phyloP scores from a whole-genome alignment of 2,888 invertebrate species.

The Aelia acuminata region DNA sequence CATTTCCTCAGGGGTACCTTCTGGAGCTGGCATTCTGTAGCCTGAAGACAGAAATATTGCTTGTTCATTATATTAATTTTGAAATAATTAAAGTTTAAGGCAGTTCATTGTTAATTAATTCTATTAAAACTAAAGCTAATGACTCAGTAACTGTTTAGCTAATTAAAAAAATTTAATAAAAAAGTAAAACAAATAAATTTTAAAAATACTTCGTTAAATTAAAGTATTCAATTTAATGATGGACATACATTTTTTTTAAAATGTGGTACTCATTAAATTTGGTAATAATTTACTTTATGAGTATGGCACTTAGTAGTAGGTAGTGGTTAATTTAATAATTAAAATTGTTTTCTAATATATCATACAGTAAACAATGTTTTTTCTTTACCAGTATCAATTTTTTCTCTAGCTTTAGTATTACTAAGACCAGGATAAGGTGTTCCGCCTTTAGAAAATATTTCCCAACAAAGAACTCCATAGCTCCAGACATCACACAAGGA shows the following conservation, averaged over 20 bases:
- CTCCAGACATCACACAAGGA: slow-evolving; percentile 97
- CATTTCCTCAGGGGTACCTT: slow-evolving; percentile 89
- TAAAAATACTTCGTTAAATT: too few relatives aligned
- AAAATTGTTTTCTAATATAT: too few relatives aligned
- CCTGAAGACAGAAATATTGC: slow-evolving; percentile 73
- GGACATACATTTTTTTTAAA: not conserved
- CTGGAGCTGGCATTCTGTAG: slow-evolving; percentile 93
- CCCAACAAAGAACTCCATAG: slow-evolving; percentile 96
- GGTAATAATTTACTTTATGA: too few relatives aligned
- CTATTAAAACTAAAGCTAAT: not conserved
- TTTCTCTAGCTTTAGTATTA: slow-evolving; percentile 93
- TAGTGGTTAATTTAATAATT: too few relatives aligned
- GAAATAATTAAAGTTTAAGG: not conserved
- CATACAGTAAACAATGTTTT: not conserved
- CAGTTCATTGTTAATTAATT: not conserved
- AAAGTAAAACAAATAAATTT: too few relatives aligned
- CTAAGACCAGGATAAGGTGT: slow-evolving; percentile 95
- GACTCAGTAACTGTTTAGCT: not conserved
- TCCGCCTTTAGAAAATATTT: slow-evolving; percentile 93
- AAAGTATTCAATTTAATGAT: too few relatives aligned
- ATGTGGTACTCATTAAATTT: not conserved
- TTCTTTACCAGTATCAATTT: slow-evolving; percentile 87
- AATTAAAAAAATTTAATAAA: not conserved
- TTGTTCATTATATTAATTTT: not conserved
- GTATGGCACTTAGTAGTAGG: too few relatives aligned